Conservation (phyloP, 2,888 invertebrate genomes). For the Willowsia nigromaculata region DNA sequence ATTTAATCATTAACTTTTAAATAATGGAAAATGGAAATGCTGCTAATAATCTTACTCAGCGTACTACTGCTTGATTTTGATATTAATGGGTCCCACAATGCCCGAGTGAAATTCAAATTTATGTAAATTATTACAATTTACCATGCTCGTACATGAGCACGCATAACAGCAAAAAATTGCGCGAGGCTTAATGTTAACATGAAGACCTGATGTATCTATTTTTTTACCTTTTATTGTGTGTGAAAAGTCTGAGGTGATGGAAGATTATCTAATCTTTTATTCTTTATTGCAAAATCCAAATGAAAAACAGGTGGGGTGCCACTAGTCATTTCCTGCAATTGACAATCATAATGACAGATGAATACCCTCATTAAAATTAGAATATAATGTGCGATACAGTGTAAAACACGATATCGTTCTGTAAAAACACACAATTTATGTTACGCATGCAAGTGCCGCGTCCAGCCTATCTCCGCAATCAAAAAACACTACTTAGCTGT, state of each 20-base stretch:
- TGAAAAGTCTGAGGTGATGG: conserved; percentile 70
- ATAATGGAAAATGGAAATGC: background rate
- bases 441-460: conserved; percentile 28
- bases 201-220: too few species aligned
- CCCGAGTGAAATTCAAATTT: conserved; percentile 56
- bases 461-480: background rate
- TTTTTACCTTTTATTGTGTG: conserved; percentile 44
- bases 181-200: too few species aligned
- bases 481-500: background rate
- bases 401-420: conserved; percentile 42
- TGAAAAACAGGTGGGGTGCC: conserved; percentile 63
- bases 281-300: conserved; percentile 4
- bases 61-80: conserved; percentile 30
- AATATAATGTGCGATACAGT: background rate
- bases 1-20: background rate
- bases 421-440: conserved; percentile 70
- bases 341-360: conserved; percentile 51
- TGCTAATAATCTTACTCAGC: background rate
- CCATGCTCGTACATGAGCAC: background rate
- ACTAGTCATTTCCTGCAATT: conserved; percentile 51
- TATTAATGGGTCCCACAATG: conserved; percentile 51
- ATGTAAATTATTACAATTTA: conserved; percentile 9
- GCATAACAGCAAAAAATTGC: background rate
- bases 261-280: background rate
- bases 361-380: conserved; percentile 66